Percentiles rank a stretch among this genome's conserved stretches.
These are phyloP conservation scores for Spicauda simplicius DNA, from an alignment of 2,888 invertebrate genomes.

Conservation along the genomic window DNA sequence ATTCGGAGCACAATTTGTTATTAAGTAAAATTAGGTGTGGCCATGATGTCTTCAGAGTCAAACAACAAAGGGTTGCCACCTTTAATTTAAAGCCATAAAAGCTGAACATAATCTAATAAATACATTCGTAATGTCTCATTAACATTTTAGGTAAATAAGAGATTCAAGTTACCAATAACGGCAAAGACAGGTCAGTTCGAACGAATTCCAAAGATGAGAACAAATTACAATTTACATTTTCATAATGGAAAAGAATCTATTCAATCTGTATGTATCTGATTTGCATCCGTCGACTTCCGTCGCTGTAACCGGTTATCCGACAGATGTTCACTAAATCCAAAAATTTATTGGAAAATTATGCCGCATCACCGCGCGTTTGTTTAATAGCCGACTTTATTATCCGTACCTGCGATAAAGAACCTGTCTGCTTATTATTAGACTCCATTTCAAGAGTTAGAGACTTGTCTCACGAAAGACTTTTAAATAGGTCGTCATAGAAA, in stretches of 20 bases:
- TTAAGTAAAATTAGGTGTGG: no score
- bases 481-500: neutral
- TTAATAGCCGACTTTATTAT: slow-evolving; percentile 32
- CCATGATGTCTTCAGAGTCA: no score
- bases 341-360: slow-evolving; percentile 35
- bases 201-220: slow-evolving; percentile 22
- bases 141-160: neutral
- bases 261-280: slow-evolving; percentile 25
- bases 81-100: no score
- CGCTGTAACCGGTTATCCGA: slow-evolving; percentile 18
- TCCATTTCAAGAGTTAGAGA: slow-evolving; percentile 19
- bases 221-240: slow-evolving; percentile 27
- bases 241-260: slow-evolving; percentile 22
- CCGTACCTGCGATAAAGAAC: slow-evolving; percentile 19
- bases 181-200: neutral
- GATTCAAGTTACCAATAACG: neutral
- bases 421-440: slow-evolving; percentile 30
- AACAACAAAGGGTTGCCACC: no score
- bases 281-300: slow-evolving; percentile 32
- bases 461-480: neutral
- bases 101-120: no score
- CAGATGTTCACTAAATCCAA: slow-evolving; percentile 36
- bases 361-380: slow-evolving; percentile 31
- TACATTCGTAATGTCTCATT: no score
- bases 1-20: no score